A percentile compares a stretch with the other conserved stretches of the same genome.
Evolutionary conservation across 1,140 invertebrate genomes (phyloP).

Genomic region (Ceratina japonica): DNA sequence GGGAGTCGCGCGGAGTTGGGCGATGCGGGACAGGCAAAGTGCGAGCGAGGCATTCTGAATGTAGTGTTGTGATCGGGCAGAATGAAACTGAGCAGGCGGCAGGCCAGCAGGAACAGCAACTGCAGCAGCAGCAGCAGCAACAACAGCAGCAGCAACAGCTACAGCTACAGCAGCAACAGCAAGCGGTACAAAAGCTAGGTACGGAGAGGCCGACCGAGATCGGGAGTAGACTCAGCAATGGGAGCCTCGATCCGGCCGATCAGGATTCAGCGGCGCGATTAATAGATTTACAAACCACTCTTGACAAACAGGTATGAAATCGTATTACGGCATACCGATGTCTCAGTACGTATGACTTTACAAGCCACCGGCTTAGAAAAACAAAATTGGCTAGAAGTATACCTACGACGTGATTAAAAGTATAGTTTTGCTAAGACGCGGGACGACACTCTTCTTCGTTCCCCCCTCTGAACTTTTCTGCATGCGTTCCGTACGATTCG

Average conservation of each 20-base stretch:
- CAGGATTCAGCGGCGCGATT: constrained; percentile 84
- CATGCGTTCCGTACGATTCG: constrained; percentile 16
- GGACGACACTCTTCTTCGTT: constrained; percentile 1
- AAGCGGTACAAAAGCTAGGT: constrained; percentile 65
- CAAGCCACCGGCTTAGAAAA: not conserved
- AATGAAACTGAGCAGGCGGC: constrained; percentile 70
- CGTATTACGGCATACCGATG: constrained; percentile 5
- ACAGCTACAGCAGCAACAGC: constrained; percentile 45
- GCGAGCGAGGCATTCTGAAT: constrained; percentile 75
- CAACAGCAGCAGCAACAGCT: constrained; percentile 58
- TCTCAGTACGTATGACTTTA: constrained; percentile 33
- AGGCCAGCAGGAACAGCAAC: constrained; percentile 61
- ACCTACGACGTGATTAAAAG: not conserved
- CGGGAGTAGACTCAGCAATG: constrained; percentile 79
- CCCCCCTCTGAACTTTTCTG: not conserved
- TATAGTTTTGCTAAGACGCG: not conserved
- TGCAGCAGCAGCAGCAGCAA: constrained; percentile 58
- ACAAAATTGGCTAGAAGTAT: constrained; percentile 40
- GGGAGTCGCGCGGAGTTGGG: constrained; percentile 59
- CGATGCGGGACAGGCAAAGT: constrained; percentile 66
- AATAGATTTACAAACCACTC: constrained; percentile 91
- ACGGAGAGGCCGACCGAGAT: constrained; percentile 68
- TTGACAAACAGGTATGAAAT: constrained; percentile 92
- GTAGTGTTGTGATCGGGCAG: constrained; percentile 77
- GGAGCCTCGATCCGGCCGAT: constrained; percentile 82